These are phyloP conservation scores for Acanthosepion lycidas DNA, from an alignment of 2,888 invertebrate species.

Conservation along the genomic window DNA sequence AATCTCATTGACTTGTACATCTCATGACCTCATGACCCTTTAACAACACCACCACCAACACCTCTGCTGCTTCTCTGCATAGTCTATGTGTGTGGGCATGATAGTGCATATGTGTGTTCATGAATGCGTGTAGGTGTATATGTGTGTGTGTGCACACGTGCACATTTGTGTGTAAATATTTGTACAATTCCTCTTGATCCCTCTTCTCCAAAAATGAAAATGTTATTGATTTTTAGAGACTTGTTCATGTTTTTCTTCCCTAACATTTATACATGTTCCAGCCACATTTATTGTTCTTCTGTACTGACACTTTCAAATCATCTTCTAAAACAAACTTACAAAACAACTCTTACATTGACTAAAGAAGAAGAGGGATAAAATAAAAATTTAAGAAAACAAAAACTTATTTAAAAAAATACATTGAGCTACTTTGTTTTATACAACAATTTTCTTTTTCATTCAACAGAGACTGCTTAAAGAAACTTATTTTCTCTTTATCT, in stretches of 20 bases:
- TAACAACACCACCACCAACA: background rate
- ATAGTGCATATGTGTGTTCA: background rate
- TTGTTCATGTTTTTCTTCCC: background rate
- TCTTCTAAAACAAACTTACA: background rate
- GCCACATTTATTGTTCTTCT: slow-evolving; percentile 33
- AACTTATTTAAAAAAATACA: slow-evolving; percentile 33
- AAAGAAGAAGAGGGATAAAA: background rate
- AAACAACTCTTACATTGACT: background rate
- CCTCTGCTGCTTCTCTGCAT: slow-evolving; percentile 36
- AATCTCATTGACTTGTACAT: slow-evolving; percentile 14
- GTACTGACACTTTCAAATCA: slow-evolving; percentile 33
- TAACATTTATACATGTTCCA: background rate
- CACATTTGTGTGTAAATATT: slow-evolving; percentile 35
- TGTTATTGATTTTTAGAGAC: slow-evolving; percentile 12
- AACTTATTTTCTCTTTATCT: background rate
- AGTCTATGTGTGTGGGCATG: background rate
- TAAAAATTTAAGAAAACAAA: background rate
- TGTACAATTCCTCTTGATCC: background rate
- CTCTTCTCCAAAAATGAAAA: background rate
- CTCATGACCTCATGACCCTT: background rate
- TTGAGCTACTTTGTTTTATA: background rate
- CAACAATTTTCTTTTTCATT: background rate
- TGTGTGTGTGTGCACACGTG: background rate
- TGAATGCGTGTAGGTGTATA: background rate
- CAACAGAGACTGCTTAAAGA: too few relatives aligned